phyloP scores from a whole-genome alignment of 2,888 invertebrate species.

The Lissonota sp. region DNA sequence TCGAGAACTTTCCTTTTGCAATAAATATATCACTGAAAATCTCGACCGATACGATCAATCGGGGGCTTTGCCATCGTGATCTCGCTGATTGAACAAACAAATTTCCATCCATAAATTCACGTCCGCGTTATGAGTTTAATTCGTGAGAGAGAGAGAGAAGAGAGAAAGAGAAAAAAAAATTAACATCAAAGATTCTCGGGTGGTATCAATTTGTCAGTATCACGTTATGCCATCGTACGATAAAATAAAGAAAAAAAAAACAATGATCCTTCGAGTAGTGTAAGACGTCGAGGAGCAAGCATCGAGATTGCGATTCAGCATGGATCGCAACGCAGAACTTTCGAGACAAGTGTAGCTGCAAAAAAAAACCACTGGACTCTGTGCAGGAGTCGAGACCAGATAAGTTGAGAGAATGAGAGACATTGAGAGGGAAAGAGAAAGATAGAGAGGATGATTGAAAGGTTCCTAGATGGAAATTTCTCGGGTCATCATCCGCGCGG shows the following conservation, averaged over 20 bases:
- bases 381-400: not conserved
- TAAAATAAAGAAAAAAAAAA: not conserved
- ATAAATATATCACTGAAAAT: too few relatives aligned
- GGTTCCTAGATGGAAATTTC: constrained; percentile 66
- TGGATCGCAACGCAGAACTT: constrained; percentile 16
- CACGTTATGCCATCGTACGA: constrained; percentile 19
- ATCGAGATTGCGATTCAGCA: constrained; percentile 12
- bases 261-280: constrained; percentile 1
- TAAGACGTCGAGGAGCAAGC: too few relatives aligned
- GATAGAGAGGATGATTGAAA: constrained; percentile 63
- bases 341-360: constrained; percentile 22
- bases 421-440: not conserved
- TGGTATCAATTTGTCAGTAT: constrained; percentile 29
- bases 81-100: too few relatives aligned
- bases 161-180: not conserved
- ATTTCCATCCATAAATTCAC: too few relatives aligned
- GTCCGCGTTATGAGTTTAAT: too few relatives aligned
- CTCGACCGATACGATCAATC: too few relatives aligned
- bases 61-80: too few relatives aligned
- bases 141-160: too few relatives aligned
- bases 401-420: not conserved
- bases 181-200: constrained; percentile 1
- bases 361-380: constrained; percentile 3
- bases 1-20: too few relatives aligned
- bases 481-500: constrained; percentile 52